phyloP scores from a whole-genome alignment of 2,888 invertebrate genomes.

The Anarsia innoxiella region DNA sequence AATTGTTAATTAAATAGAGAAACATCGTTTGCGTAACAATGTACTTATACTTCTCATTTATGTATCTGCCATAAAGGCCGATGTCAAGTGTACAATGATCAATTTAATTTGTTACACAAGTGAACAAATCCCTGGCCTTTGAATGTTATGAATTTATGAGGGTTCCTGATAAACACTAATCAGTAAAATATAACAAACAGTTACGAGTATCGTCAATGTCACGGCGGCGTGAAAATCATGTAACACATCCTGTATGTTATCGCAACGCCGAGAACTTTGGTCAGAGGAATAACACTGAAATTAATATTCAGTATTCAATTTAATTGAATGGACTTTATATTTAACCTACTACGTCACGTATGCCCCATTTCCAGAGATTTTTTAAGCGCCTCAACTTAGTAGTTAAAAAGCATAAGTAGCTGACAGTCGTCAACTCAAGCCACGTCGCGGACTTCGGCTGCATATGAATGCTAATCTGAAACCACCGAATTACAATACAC shows the following conservation, averaged over 20 bases:
- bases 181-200: slow-evolving; percentile 1
- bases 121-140: slow-evolving; percentile 6
- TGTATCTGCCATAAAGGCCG: slow-evolving; percentile 9
- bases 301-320: too few species aligned
- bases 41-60: slow-evolving; percentile 1
- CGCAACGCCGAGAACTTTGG: too few species aligned
- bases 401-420: neutral
- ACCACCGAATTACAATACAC: slow-evolving; percentile 34
- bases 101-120: slow-evolving; percentile 8
- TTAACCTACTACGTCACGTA: too few species aligned
- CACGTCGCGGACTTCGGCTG: slow-evolving; percentile 17
- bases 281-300: too few species aligned
- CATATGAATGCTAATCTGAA: slow-evolving; percentile 28
- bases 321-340: too few species aligned
- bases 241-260: too few species aligned
- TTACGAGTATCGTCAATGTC: slow-evolving; percentile 1
- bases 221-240: slow-evolving; percentile 5
- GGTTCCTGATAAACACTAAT: slow-evolving; percentile 9
- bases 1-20: too few species aligned
- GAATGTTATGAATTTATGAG: slow-evolving; percentile 7
- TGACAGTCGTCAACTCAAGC: slow-evolving; percentile 1
- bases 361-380: too few species aligned
- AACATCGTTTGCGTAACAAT: too few species aligned
- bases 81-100: slow-evolving; percentile 9
- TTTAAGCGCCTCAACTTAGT: too few species aligned